A percentile compares a stretch with the other conserved stretches of the same genome.
phyloP scores from a whole-genome alignment of 2,113 vertebrate genomes.

The Prionailurus bengalensis region DNA sequence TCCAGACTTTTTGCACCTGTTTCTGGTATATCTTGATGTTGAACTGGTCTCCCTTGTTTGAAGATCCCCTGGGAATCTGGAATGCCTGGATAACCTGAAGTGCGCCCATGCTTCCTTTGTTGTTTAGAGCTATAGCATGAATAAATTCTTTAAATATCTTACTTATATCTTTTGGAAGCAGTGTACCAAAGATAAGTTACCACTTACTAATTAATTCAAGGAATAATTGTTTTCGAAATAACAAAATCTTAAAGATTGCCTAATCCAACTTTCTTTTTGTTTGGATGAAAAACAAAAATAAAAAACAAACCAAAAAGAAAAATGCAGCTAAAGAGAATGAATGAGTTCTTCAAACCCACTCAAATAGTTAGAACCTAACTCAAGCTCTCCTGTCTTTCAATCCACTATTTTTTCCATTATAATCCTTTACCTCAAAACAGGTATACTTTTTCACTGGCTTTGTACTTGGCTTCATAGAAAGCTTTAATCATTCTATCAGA shows the following conservation, averaged over 20 bases:
- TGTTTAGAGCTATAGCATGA: neutral
- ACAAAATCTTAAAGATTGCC: conserved; percentile 11
- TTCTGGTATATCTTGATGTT: neutral
- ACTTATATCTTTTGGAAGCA: conserved; percentile 48
- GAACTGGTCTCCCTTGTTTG: neutral
- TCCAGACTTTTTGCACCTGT: neutral
- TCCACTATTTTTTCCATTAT: neutral
- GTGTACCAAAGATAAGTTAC: conserved; percentile 7
- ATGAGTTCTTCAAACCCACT: conserved; percentile 30
- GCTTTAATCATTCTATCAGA: conserved; percentile 35
- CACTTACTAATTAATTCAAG: conserved; percentile 41
- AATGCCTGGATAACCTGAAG: neutral
- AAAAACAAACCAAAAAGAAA: neutral
- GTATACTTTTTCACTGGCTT: conserved; percentile 40
- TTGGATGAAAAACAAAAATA: neutral
- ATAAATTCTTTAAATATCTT: conserved; percentile 4
- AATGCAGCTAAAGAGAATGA: neutral
- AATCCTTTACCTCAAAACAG: conserved; percentile 42
- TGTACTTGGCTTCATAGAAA: conserved; percentile 1
- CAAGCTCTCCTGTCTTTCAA: neutral
- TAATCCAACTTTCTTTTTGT: conserved; percentile 7
- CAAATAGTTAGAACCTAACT: neutral
- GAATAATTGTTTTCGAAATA: conserved; percentile 51
- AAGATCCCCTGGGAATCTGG: neutral
- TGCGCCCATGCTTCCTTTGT: neutral